A percentile compares a stretch with the other conserved stretches of the same genome.
These are phyloP conservation scores for Falco columbarius DNA, from an alignment of 2,797 vertebrate species.

Conservation along the genomic window DNA sequence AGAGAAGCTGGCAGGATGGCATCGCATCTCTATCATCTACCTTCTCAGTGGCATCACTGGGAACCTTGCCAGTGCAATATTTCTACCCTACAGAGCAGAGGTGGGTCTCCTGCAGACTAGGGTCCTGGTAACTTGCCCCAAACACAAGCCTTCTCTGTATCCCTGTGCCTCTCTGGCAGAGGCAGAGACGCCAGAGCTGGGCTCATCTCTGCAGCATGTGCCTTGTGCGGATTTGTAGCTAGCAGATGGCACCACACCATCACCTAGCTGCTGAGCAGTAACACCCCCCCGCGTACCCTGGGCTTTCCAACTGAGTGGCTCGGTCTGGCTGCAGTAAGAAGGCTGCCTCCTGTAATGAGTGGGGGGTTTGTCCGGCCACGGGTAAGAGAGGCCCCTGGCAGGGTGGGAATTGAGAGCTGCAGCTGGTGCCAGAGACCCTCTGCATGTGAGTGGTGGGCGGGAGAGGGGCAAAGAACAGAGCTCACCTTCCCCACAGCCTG, in stretches of 20 bases:
- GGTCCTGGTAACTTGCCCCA: not conserved
- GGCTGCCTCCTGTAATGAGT: not conserved
- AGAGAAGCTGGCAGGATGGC: slow-evolving; percentile 97
- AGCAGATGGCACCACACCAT: not conserved
- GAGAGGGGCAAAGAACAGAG: not conserved
- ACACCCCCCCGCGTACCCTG: too few species aligned
- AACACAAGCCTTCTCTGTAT: not conserved
- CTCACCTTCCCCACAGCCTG: not conserved
- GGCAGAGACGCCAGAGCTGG: not conserved
- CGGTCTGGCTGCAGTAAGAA: not conserved
- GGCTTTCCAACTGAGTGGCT: not conserved
- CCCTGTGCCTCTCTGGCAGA: not conserved
- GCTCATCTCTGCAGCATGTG: not conserved
- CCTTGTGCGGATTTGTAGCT: not conserved
- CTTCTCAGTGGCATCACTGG: slow-evolving; percentile 96
- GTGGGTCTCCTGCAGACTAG: slow-evolving; percentile 63
- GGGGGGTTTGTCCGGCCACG: fast-evolving
- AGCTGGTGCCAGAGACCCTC: not conserved
- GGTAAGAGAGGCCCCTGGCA: not conserved
- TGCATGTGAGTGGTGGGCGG: not conserved
- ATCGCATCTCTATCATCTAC: slow-evolving; percentile 98
- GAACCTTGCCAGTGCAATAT: slow-evolving; percentile 96
- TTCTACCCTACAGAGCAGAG: slow-evolving; percentile 96
- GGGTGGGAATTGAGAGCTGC: not conserved
- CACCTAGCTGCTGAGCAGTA: not conserved